Evolutionary conservation across 2,113 vertebrate genomes (phyloP).

Genomic region (Boleophthalmus pectinirostris): DNA sequence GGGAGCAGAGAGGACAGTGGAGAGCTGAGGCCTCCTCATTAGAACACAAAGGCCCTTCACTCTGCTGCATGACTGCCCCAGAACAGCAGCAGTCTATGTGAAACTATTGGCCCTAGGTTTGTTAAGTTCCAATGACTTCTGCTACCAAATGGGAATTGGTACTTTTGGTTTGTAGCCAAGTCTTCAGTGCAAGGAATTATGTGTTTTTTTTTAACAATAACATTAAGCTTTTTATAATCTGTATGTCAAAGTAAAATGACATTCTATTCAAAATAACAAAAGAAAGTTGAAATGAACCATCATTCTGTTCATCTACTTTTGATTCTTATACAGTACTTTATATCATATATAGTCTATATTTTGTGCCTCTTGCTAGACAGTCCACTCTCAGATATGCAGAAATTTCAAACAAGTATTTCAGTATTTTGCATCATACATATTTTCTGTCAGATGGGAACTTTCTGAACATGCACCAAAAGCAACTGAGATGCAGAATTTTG

Average conservation of each 20-base stretch:
- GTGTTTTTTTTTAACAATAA: neutral
- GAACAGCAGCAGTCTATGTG: conserved; percentile 50
- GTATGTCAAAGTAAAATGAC: neutral
- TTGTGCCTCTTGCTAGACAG: neutral
- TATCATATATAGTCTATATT: neutral
- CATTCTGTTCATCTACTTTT: neutral
- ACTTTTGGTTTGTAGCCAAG: neutral
- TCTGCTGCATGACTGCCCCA: conserved; percentile 48
- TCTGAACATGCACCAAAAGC: neutral
- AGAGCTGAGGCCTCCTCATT: conserved; percentile 48
- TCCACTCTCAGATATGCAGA: neutral
- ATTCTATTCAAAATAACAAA: neutral
- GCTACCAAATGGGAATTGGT: neutral
- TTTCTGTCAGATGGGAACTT: neutral
- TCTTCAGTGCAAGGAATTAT: neutral
- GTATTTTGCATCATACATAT: neutral
- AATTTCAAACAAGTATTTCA: neutral
- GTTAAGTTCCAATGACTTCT: neutral
- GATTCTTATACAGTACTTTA: neutral
- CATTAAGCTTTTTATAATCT: no score
- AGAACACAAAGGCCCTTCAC: conserved; percentile 42
- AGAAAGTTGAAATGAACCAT: neutral
- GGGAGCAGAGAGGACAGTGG: conserved; percentile 17
- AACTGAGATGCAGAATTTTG: neutral
- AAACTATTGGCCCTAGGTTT: conserved; percentile 48